Evolutionary conservation across 2,113 vertebrate genomes (phyloP).

Genomic region (Tichodroma muraria): DNA sequence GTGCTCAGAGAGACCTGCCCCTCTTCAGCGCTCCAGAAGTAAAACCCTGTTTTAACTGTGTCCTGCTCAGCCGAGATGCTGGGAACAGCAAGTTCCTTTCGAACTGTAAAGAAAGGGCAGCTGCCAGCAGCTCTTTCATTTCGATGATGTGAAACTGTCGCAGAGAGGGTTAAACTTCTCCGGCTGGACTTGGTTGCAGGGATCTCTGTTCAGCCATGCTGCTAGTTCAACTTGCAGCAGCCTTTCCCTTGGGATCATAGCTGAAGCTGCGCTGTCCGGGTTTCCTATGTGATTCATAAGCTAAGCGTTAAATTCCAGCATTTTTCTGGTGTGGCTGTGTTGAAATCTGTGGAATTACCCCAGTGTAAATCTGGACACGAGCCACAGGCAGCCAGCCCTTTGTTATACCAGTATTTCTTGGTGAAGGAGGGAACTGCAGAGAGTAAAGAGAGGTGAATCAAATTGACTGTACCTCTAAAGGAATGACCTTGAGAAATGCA

Average conservation of each 20-base stretch:
- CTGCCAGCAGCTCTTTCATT: neutral
- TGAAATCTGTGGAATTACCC: constrained; percentile 50
- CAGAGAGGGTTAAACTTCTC: constrained; percentile 1
- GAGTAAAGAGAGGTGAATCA: neutral
- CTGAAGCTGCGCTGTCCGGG: neutral
- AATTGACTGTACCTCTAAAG: neutral
- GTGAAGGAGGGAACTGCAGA: neutral
- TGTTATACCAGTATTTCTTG: neutral
- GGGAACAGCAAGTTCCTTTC: neutral
- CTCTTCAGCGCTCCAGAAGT: neutral
- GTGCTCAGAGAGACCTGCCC: neutral
- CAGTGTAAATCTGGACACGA: neutral
- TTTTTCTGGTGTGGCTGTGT: constrained; percentile 38
- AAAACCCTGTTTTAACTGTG: neutral
- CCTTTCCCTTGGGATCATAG: neutral
- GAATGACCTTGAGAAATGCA: constrained; percentile 28
- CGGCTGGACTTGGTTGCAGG: neutral
- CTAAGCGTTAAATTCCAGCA: constrained; percentile 8
- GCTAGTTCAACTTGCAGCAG: neutral
- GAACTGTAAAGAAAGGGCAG: neutral
- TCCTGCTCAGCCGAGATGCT: neutral
- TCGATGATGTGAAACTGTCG: neutral
- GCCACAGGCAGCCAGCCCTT: neutral
- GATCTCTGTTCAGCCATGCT: neutral
- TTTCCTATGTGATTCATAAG: constrained; percentile 59